Conservation (phyloP, 2,113 vertebrate species). For the Epinephelus fuscoguttatus region DNA sequence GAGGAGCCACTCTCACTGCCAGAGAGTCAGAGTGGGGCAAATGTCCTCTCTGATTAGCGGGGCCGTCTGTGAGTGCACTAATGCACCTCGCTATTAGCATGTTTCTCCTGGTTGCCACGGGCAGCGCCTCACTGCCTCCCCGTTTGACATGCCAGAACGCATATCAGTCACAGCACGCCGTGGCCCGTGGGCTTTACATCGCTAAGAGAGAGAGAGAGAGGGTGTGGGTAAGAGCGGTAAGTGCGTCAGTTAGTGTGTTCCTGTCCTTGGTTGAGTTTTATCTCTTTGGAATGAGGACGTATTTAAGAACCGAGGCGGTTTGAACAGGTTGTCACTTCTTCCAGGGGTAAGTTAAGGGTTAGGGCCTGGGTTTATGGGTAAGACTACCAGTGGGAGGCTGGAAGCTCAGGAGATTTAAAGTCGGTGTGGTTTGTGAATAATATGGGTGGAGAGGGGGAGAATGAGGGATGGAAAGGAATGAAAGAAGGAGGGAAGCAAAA, state of each 20-base stretch:
- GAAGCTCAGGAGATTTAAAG: neutral
- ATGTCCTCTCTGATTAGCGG: conserved; percentile 80
- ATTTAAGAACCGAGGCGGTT: conserved; percentile 40
- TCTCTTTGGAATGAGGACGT: conserved; percentile 49
- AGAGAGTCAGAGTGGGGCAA: conserved; percentile 56
- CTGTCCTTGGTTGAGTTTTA: conserved; percentile 62
- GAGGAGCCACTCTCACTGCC: conserved; percentile 46
- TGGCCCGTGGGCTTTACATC: conserved; percentile 63
- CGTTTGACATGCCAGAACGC: conserved; percentile 77
- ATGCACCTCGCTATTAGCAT: conserved; percentile 86
- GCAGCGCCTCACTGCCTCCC: conserved; percentile 72
- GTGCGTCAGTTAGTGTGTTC: conserved; percentile 63
- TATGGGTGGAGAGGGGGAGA: neutral
- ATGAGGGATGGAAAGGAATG: neutral
- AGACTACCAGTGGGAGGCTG: neutral
- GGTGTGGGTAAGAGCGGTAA: conserved; percentile 48
- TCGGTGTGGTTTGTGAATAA: neutral
- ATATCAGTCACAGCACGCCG: conserved; percentile 76
- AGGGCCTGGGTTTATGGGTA: neutral
- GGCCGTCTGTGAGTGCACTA: conserved; percentile 78
- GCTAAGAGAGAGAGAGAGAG: conserved; percentile 30
- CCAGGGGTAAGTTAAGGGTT: conserved; percentile 30
- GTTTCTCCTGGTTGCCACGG: conserved; percentile 83
- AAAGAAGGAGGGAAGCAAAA: neutral
- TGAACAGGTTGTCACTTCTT: conserved; percentile 44